Base-by-base conservation (phyloP, 2,797 vertebrate species). In the Synaphobranchus kaupii region DNA sequence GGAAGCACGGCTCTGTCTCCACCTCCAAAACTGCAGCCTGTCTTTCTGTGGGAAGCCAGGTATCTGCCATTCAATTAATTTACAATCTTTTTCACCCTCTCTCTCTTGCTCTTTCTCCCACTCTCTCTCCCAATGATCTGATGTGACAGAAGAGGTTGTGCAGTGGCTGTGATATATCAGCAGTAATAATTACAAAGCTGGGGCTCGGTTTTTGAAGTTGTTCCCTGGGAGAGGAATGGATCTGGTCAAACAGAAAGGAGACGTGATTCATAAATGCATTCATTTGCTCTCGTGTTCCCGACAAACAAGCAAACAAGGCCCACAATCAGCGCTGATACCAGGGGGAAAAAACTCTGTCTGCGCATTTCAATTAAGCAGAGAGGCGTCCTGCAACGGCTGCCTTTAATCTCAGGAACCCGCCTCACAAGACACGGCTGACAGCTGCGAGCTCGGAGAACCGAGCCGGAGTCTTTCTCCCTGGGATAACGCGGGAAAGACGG, bases 131-230 rank as follows among this genome's bases (percentile, higher is more conserved):
- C 44, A 25, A 9, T 25, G 44, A 10, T n/a, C 76, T 48, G 76
- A 47, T 80, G 39, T 7, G 66, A 71, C 50, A 34, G 31, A 50
- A 60, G 50, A 63, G 50, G 31, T 13, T 13, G 52, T 50, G 15
- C 34, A 39, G 1, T 31, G n/a, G 13, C 28, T 31, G 25, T 39
- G 66, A 85, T 50, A 90, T 76, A 76, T 87, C 83, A 20, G 20
- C 31, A 39, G 83, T 68, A 82, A 85, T 87, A 83, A 84, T 86
- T 52, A 88, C 86, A 86, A 87, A n/a, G 58, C 50, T 84, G 48
- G 52, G 54, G n/a, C 52, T 34, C 4, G 89, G 87, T 85, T 85
- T 48, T 9, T 76, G n/a, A 25, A 13, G 20, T 84, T 84, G 78
- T 85, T 52, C 87, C 20, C 39, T 17, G 73, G 71, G 68, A 28